Base-by-base conservation (phyloP, 2,797 vertebrate genomes). In the Sciurus carolinensis region DNA sequence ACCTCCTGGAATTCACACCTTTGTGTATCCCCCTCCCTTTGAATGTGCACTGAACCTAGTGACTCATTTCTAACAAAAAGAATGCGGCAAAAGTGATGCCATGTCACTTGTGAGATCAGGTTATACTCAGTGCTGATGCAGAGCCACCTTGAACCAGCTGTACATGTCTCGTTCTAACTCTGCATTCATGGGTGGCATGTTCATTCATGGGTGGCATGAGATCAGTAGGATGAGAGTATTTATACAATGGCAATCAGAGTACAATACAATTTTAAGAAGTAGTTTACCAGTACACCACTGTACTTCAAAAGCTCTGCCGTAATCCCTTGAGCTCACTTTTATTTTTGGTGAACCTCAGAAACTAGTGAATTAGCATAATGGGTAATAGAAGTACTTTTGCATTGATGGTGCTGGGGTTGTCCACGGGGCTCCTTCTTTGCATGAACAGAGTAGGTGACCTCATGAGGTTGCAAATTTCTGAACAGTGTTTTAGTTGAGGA, bases 51-150 rank as follows among this genome's bases (percentile, higher is more conserved):
- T 90, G 15, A 62, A 82, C 15, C 39, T 47, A 88, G 11, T 47
- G 54, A 69, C 26, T 91, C 92, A 17, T 20, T 95, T 93, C 52
- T 42, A 85, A 62, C 30, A 82, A 82, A 88, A 5, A 54, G 66
- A 90, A 71, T 62, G 80, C 15, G 30, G 67, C 28, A 52, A 71
- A 80, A 87, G 30, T 89, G 22, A 83, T 83, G 30, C 30, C 36
- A 77, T 83, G 67, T 75, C n/a, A 30, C n/a, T 88, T 80, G 36
- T 54, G 28, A 88, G 14, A 47, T 57, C 76, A 30, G 15, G 52
- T 83, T 88, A 50, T 87, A 77, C 33, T 87, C 44, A 76, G 8
- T 81, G 69, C 14, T 89, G 0, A 64, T 39, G 13, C 28, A 14
- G 52, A 84, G 47, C 67, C 83, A 59, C 33, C n/a, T 54, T 93